Evolutionary conservation across 2,888 invertebrate species (phyloP), one percentile per base, ranked within the genome.

Genomic region (Steinernema hermaphroditum): DNA sequence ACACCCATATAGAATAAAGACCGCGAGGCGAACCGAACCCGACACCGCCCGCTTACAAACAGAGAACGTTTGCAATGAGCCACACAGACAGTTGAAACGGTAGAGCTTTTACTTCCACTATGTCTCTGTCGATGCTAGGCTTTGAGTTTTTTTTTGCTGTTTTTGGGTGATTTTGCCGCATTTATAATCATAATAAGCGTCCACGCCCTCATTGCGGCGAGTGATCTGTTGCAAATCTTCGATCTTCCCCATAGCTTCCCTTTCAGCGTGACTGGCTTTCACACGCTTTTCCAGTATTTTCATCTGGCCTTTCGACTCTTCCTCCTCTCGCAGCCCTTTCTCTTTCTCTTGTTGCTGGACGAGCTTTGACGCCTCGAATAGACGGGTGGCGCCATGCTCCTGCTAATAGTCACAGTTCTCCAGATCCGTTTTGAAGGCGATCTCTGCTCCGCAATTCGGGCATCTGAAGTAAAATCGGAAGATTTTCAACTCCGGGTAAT

Each of bases 231-330:
- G 92, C 69, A 98, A 87, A 86, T 99, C 98, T 87, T 98, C 98
- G 27, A 98, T 89, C 44, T 86, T 81, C 12, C 83, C 97, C 29
- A 98, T 89, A 74, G 94, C 89, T 85, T 97, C 97, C 87, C 99
- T 93, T 89, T 99, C 98, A 87, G 94, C 93, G 79, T 93, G 92
- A 0, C 96, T 96, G 85, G 95, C 94, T 86, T 96, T 93, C 0
- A 98, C 99, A 81, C 98, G 90, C 87, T 96, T 96, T 88, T 99
- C 98, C 57, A 91, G 85, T 74, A 90, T 86, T 88, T 96, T 97
- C 98, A 98, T 99, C 0, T 98, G 97, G 89, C 98, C 97, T 76
- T 93, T 95, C 0, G 94, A 93, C 88, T 96, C 96, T 85, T 97
- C 98, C 84, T 96, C 97, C 81, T 94, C 94, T 73, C 92, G 95